Evolutionary conservation across 2,888 invertebrate species (phyloP).

Genomic region (Pyralis farinalis): DNA sequence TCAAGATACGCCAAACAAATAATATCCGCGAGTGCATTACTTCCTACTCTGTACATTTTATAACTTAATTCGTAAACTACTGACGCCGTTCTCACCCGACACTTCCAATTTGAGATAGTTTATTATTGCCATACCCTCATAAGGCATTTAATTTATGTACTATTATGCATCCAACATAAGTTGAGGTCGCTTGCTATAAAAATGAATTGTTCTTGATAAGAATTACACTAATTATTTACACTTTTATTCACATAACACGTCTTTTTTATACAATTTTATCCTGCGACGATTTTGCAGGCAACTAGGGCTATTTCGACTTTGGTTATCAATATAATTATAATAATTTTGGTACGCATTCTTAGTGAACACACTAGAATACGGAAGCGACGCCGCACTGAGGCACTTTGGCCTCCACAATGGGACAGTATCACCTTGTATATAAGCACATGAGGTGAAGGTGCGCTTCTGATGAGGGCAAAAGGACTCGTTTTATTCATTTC

Average conservation of each 20-base stretch:
- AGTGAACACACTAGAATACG: slow-evolving; percentile 14
- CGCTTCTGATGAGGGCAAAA: too few relatives aligned
- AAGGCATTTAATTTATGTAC: background rate
- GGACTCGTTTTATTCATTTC: too few relatives aligned
- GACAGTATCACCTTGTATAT: background rate
- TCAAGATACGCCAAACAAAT: too few relatives aligned
- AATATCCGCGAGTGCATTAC: background rate
- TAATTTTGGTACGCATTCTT: slow-evolving; percentile 39
- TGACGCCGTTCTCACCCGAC: background rate
- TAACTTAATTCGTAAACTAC: background rate
- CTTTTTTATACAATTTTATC: slow-evolving; percentile 21
- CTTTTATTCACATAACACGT: slow-evolving; percentile 20
- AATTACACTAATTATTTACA: slow-evolving; percentile 25
- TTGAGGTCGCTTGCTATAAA: slow-evolving; percentile 14
- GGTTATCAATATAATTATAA: slow-evolving; percentile 26
- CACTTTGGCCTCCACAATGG: background rate
- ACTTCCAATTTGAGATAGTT: background rate
- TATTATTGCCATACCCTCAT: background rate
- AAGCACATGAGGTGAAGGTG: background rate
- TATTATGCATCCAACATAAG: slow-evolving; percentile 2
- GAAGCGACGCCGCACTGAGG: slow-evolving; percentile 3
- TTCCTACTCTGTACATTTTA: too few relatives aligned
- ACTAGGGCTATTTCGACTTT: slow-evolving; percentile 46
- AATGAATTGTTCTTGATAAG: slow-evolving; percentile 35
- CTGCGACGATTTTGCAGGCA: slow-evolving; percentile 29